phyloP scores from a whole-genome alignment of 2,113 vertebrate species.

The Boulengeromyrus knoepffleri region DNA sequence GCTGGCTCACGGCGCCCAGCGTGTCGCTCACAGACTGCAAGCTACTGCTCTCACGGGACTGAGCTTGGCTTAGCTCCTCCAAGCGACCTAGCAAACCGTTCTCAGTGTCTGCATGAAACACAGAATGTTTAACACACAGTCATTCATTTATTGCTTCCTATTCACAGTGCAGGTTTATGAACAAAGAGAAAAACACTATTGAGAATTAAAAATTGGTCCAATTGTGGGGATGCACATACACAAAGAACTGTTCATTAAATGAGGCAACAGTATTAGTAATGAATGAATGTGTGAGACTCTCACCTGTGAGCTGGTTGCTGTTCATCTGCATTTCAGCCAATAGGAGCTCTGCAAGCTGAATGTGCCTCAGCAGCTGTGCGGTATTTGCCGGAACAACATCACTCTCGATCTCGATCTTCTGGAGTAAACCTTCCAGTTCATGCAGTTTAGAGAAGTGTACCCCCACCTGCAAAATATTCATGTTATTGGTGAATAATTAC shows the following conservation, averaged over 20 bases:
- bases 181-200: neutral
- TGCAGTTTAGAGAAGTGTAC: constrained; percentile 58
- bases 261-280: neutral
- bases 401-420: constrained; percentile 19
- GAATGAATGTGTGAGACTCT: neutral
- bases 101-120: constrained; percentile 51
- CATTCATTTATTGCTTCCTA: neutral
- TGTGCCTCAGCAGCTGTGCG: constrained; percentile 55
- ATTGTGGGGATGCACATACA: neutral
- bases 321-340: constrained; percentile 58
- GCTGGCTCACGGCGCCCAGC: constrained; percentile 29
- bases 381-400: constrained; percentile 5
- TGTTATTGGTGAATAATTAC: neutral
- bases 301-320: constrained; percentile 44
- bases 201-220: neutral
- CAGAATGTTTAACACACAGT: neutral
- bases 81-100: constrained; percentile 57
- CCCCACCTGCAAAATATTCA: constrained; percentile 59
- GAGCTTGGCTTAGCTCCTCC: constrained; percentile 52
- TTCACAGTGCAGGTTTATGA: neutral
- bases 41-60: constrained; percentile 38
- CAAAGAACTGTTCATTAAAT: no score
- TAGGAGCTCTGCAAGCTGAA: constrained; percentile 51
- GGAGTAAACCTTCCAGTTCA: constrained; percentile 61
- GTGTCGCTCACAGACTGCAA: constrained; percentile 53